Conservation (phyloP, 1,140 invertebrate genomes). For the Coenobita brevimanus region DNA sequence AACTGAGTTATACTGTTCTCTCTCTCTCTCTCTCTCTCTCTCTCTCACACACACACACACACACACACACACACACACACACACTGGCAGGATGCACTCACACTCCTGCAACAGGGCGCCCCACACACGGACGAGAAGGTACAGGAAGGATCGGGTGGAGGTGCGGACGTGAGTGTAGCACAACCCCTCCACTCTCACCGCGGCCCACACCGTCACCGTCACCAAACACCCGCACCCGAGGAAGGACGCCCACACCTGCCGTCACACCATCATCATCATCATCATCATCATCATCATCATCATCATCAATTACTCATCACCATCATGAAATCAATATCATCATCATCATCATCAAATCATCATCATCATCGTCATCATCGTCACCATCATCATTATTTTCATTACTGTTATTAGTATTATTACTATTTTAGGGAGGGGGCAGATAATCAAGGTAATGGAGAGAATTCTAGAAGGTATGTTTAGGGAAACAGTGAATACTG, state of each 20-base stretch:
- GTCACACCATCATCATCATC: no score
- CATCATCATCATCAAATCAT: no score
- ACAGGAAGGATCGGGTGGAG: background rate
- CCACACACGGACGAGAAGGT: constrained; percentile 20
- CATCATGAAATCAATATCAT: no score
- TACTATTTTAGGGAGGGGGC: no score
- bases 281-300: no score
- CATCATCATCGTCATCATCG: no score
- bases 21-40: background rate
- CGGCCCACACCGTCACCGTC: background rate
- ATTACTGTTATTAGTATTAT: no score
- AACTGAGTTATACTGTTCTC: background rate
- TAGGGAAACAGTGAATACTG: no score
- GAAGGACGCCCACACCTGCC: constrained; percentile 32
- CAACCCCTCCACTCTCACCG: background rate
- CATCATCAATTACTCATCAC: no score
- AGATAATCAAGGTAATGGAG: no score
- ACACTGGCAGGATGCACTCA: background rate
- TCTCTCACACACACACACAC: background rate
- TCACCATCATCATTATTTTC: no score
- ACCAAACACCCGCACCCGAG: background rate
- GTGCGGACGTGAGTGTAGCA: background rate
- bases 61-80: background rate
- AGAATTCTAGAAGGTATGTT: no score
- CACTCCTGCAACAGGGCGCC: constrained; percentile 25